Percentiles rank a stretch among this genome's conserved stretches.
Conservation (phyloP, 2,888 invertebrate genomes). For the Agapostemon virescens region DNA sequence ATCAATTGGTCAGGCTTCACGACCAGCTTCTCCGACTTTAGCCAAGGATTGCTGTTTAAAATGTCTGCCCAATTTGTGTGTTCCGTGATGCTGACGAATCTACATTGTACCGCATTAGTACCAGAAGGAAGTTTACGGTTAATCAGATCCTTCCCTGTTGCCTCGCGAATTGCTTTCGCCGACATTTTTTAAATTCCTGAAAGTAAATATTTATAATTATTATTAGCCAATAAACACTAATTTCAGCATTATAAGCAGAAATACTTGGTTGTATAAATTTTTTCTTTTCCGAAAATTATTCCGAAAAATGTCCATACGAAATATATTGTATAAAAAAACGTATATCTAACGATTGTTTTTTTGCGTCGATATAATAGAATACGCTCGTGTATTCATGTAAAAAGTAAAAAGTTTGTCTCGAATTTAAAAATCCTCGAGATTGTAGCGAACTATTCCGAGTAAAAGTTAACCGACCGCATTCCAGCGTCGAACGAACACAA, state of each 20-base stretch:
- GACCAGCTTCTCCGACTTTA: constrained; percentile 91
- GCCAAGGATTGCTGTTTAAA: constrained; percentile 91
- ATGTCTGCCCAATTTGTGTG: constrained; percentile 90
- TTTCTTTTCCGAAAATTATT: not conserved
- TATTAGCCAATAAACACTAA: not conserved
- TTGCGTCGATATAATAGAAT: no score
- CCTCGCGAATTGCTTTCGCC: constrained; percentile 97
- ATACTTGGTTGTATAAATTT: not conserved
- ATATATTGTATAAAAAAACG: no score
- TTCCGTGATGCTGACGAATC: constrained; percentile 90
- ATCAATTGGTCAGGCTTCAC: constrained; percentile 99
- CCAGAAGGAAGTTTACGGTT: constrained; percentile 88
- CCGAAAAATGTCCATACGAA: not conserved
- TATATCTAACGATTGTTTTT: not conserved
- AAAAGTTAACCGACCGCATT: constrained; percentile 45
- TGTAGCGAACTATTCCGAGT: not conserved
- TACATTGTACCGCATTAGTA: constrained; percentile 87
- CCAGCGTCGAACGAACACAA: constrained; percentile 11
- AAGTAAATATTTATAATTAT: constrained; percentile 24
- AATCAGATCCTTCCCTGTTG: constrained; percentile 94
- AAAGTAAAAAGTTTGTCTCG: not conserved
- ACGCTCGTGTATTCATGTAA: not conserved
- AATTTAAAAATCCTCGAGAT: constrained; percentile 13
- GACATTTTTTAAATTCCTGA: constrained; percentile 85
- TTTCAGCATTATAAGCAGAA: not conserved